Percentiles rank a stretch among this genome's conserved stretches.
These are phyloP conservation scores for Rousettus madagascariensis DNA, from an alignment of 2,797 vertebrate genomes.

Conservation along the genomic window DNA sequence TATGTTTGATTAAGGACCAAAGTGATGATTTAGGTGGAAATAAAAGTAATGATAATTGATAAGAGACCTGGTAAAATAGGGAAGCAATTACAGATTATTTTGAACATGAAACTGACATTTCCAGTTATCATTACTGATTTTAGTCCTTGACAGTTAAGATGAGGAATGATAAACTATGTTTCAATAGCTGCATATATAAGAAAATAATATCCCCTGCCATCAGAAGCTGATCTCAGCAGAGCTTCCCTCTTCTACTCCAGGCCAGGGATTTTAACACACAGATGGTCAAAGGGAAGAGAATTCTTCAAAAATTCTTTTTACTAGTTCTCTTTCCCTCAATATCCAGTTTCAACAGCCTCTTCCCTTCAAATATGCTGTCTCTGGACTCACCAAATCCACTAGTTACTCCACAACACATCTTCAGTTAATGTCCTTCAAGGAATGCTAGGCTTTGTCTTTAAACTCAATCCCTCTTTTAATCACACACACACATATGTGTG, in stretches of 20 bases:
- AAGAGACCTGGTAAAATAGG: neutral
- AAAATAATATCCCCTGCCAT: neutral
- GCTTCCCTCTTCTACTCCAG: neutral
- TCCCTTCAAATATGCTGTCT: neutral
- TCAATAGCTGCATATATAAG: neutral
- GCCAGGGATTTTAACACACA: neutral
- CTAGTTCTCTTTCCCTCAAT: neutral
- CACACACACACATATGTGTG: neutral
- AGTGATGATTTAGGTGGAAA: neutral
- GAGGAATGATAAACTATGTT: neutral
- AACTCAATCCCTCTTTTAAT: too few relatives aligned
- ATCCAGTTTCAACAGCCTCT: neutral
- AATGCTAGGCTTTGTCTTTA: slow-evolving; percentile 16
- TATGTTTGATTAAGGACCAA: neutral
- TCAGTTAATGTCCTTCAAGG: neutral
- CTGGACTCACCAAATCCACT: neutral
- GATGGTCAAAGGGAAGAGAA: neutral
- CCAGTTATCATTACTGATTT: neutral
- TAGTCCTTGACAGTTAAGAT: neutral
- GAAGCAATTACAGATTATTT: neutral
- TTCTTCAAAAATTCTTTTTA: neutral
- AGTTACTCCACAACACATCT: neutral
- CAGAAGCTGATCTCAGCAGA: neutral
- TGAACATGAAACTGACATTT: neutral
- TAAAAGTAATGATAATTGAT: neutral